Base-by-base conservation (phyloP, 2,888 invertebrate genomes). In the Caenorhabditis plicata region DNA sequence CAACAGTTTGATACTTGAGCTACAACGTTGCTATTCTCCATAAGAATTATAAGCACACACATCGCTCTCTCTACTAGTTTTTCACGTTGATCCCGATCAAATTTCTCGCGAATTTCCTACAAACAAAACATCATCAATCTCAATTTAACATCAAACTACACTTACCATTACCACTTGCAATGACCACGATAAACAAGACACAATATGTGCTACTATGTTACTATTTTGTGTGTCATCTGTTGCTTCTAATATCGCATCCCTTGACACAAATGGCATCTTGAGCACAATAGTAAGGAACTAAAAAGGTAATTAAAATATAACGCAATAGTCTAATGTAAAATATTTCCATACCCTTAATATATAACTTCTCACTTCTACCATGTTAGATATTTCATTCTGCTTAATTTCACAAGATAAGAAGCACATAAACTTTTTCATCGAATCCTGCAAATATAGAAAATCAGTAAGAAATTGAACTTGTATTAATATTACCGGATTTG, bases 331-430 rank as follows among this genome's bases (percentile, higher is more conserved):
- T 4, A 31, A 7, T 13, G 4, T 15, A 43, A 19, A 32, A 31
- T 43, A 4, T 20, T 26, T 26, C 7, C 43, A 19, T 8, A 43
- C 43, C 32, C 32, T 43, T 4, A 43, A 19, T 17, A 61, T 45
- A 7, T 41, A 46, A 35, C 45, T 51, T 15, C 61, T 45, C 13
- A 55, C 35, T 32, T 61, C 61, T 31, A 61, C 20, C 4, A 61
- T n/a, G 13, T 32, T 32, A 2, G 15, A 15, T 0, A 33, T 36
- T 15, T 53, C 53, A 8, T 31, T 19, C n/a, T 23, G 22, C 20
- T 45, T 38, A 3, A 36, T 27, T 26, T 44, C 35, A 23, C 44
- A 44, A 0, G 54, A 49, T 17, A 60, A 22, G 17, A 32, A 46
- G 1, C 9, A 27, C 50, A 60, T 50, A 20, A 46, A 40, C 29